Evolutionary conservation across 37 sponge, comb jelly and placozoan species (phyloP), one percentile per base, ranked within the genome.

Genomic region (Hexactinellida sp.): DNA sequence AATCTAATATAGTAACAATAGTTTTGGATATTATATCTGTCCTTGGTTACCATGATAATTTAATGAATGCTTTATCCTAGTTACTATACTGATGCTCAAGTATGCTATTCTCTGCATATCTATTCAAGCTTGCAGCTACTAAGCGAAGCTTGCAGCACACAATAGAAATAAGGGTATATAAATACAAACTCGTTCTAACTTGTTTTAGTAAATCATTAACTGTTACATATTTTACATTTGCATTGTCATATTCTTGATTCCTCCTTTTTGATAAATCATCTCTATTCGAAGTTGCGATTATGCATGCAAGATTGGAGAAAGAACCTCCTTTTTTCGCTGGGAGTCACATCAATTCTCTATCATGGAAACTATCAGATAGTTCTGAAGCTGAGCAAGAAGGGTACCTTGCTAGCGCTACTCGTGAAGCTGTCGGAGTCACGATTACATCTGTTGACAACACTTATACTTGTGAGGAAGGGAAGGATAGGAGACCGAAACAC

Each of bases 331-430:
- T 63, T 63, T 63, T 21, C 34, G 76, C 76, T 21, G 76, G 76
- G 21, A 63, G 76, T 63, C 76, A 63, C 76, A 63, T 63, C 21
- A 63, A 63, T n/a, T 63, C 76, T 63, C 76, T 63, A 23, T 63
- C 76, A 25, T 63, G 76, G 76, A 63, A 63, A 63, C 76, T 25
- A 3, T 7, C 76, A 3, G 76, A 63, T 63, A 63, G 30, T 63
- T 63, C 28, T 63, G 76, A 63, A 63, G 76, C 28, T 25, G 76
- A 63, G 34, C 76, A 63, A 23, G 76, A 63, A 63, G 76, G 76
- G 3, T 63, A 63, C 13, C 76, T 63, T 63, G 76, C 76, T 10
- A 63, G 76, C 76, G 76, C 76, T 25, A 63, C 76, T 32, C 76
- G 76, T 25, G 76, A 63, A 63, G 76, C 76, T 21, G 76, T 63